phyloP scores from a whole-genome alignment of 2,797 vertebrate species.

The Phoeniculus purpureus region DNA sequence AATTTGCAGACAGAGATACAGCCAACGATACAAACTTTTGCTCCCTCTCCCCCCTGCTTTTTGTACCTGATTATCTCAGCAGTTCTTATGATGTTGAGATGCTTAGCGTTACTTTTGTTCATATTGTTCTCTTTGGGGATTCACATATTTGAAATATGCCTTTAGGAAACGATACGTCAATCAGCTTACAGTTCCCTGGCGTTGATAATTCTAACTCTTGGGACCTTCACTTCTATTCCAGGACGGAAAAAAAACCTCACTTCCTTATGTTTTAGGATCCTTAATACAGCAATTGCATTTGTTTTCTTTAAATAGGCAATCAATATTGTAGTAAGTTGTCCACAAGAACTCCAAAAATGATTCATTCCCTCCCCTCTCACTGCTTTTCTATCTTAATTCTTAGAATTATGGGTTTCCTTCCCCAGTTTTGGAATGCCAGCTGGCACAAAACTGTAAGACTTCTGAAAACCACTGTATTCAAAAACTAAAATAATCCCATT shows the following conservation, averaged over 20 bases:
- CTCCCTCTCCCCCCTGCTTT: not conserved
- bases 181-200: not conserved
- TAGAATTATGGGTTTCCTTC: not conserved
- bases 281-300: not conserved
- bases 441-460: not conserved
- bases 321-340: not conserved
- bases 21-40: not conserved
- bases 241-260: not conserved
- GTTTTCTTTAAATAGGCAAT: not conserved
- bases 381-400: not conserved
- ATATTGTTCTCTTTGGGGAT: not conserved
- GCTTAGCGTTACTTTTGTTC: not conserved
- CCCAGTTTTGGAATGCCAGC: not conserved
- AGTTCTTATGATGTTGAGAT: not conserved
- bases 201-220: not conserved
- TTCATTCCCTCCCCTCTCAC: not conserved
- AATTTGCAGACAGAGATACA: not conserved
- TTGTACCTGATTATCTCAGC: not conserved
- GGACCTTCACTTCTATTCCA: not conserved
- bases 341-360: not conserved
- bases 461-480: not conserved
- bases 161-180: not conserved
- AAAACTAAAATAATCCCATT: not conserved
- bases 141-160: not conserved
- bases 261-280: not conserved